These are phyloP conservation scores for Caerostris extrusa DNA, from an alignment of 1,140 invertebrate genomes.

Conservation along the genomic window DNA sequence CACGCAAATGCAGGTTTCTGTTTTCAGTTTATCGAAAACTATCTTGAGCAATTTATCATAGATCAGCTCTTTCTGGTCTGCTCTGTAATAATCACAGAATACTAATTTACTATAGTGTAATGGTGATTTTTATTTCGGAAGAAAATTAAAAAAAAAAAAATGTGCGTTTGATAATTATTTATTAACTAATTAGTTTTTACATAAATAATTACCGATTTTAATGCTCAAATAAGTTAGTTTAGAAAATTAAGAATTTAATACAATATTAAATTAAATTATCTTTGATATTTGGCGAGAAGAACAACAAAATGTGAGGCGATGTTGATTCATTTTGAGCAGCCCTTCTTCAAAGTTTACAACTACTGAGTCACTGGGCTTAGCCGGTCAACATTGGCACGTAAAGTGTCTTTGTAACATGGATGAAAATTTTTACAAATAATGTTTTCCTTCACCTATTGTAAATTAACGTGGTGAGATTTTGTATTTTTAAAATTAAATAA, in stretches of 20 bases:
- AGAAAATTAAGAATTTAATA: background rate
- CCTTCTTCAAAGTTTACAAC: slow-evolving; percentile 67
- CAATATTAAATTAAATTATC: background rate
- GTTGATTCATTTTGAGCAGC: slow-evolving; percentile 21
- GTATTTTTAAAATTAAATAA: slow-evolving; percentile 6
- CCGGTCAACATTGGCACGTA: slow-evolving; percentile 76
- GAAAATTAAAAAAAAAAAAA: no score
- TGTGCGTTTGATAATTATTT: no score
- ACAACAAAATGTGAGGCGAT: slow-evolving; percentile 16
- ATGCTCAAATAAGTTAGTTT: no score
- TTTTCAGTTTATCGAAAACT: background rate
- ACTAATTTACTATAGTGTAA: no score
- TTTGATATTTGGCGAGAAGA: slow-evolving; percentile 69
- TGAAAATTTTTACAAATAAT: slow-evolving; percentile 69
- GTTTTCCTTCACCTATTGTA: slow-evolving; percentile 40
- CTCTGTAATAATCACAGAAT: no score
- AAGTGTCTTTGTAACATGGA: slow-evolving; percentile 64
- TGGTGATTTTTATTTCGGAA: no score
- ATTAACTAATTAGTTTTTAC: no score
- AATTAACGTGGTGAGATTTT: slow-evolving; percentile 64
- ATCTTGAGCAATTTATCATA: background rate
- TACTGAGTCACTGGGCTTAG: slow-evolving; percentile 75
- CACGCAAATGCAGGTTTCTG: slow-evolving; percentile 5
- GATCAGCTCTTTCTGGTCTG: no score
- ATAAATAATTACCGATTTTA: no score